A percentile compares a stretch with the other conserved stretches of the same genome.
These are phyloP conservation scores for Colistium nudipinnis DNA, from an alignment of 2,113 vertebrate genomes.

Conservation along the genomic window DNA sequence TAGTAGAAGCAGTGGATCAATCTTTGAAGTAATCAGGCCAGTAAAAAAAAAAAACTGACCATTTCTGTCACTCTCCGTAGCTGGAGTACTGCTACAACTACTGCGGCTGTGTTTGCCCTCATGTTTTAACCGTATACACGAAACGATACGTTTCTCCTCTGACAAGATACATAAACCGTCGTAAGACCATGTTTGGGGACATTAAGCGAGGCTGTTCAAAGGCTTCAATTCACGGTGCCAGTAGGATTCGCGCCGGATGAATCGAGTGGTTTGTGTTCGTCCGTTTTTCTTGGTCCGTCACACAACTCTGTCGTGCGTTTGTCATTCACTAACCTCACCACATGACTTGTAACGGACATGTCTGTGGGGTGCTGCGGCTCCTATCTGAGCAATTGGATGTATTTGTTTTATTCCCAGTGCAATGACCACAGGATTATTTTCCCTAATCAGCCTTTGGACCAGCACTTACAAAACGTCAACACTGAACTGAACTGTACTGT, in stretches of 20 bases:
- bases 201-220: slow-evolving; percentile 15
- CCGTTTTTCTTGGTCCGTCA: slow-evolving; percentile 27
- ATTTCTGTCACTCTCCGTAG: neutral
- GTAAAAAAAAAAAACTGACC: too few relatives aligned
- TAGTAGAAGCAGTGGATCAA: too few relatives aligned
- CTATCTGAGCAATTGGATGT: neutral
- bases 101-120: slow-evolving; percentile 15
- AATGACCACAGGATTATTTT: slow-evolving; percentile 17
- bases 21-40: slow-evolving; percentile 13
- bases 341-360: slow-evolving; percentile 16
- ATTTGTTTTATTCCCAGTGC: slow-evolving; percentile 24
- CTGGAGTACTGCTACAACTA: slow-evolving; percentile 1
- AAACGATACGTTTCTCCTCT: slow-evolving; percentile 7
- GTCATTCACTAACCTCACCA: slow-evolving; percentile 23
- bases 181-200: slow-evolving; percentile 5
- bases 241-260: slow-evolving; percentile 20
- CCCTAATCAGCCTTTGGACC: slow-evolving; percentile 22
- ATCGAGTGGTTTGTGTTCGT: slow-evolving; percentile 24
- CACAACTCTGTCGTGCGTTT: slow-evolving; percentile 3
- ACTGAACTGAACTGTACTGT: slow-evolving; percentile 42
- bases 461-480: slow-evolving; percentile 28
- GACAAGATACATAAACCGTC: too few relatives aligned
- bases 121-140: too few relatives aligned
- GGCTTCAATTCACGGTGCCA: slow-evolving; percentile 13
- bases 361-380: slow-evolving; percentile 46